Base-by-base conservation (phyloP, 2,888 invertebrate genomes). In the Matsumyia berberina region DNA sequence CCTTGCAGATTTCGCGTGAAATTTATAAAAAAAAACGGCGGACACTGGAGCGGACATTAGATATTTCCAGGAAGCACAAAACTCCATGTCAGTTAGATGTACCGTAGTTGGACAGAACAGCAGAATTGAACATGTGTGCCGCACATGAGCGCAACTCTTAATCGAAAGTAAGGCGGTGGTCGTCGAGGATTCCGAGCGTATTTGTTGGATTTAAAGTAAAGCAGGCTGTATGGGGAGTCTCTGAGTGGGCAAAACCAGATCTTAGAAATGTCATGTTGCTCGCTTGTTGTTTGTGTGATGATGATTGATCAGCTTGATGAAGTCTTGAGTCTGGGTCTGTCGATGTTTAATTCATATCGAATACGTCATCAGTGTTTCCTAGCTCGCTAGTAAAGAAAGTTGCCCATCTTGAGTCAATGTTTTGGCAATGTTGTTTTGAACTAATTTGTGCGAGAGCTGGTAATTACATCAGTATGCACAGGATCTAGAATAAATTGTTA, bases 281-380 rank as follows among this genome's bases (percentile, higher is more conserved):
- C 62, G 42, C 64, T 60, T 72, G 82, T 62, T 72, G 58, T 53
- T 66, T 66, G 76, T 72, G 82, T 60, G 66, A 82, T 77, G 58
- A 77, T 82, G 82, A 82, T 78, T 72, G 72, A 82, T 81, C 55
- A 60, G 70, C 33, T 73, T 12, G 69, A 69, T 57, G 74, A 69
- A 77, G 64, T 53, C 66, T 77, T 72, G 37, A 39, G 31, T 60
- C 11, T 42, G 49, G 46, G 37, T 66, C 11, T 42, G 49, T 82
- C 35, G 29, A 82, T 82, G 82, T 72, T 82, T 82, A 58, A 82
- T 82, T 82, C 77, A 82, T 82, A 66, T 77, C 67, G 77, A 67
- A 72, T 82, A 82, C 72, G 72, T 77, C 58, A 77, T 72, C 58
- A 64, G 64, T 76, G 76, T 57, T 70, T 76, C 76, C 81, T 70